Percentiles rank a stretch among this genome's conserved stretches.
These are phyloP conservation scores for Coelopa frigida DNA, from an alignment of 1,140 invertebrate species.

Conservation along the genomic window DNA sequence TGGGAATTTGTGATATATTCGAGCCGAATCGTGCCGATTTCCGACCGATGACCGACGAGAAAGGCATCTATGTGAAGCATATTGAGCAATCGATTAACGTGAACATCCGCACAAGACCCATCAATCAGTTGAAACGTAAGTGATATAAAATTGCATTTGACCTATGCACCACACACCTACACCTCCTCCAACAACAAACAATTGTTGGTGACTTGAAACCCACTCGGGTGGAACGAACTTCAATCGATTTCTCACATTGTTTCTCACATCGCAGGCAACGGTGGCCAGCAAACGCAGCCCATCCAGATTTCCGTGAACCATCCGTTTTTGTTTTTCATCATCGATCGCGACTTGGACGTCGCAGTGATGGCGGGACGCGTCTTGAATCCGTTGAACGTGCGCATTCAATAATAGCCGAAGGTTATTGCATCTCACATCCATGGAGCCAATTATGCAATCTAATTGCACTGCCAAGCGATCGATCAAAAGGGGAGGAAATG, in stretches of 20 bases:
- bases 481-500: too few species aligned
- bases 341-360: conserved; percentile 68
- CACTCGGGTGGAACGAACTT: background rate
- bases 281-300: conserved; percentile 46
- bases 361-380: conserved; percentile 71
- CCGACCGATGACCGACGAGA: conserved; percentile 63
- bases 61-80: conserved; percentile 67
- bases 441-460: too few species aligned
- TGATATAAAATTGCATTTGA: conserved; percentile 8
- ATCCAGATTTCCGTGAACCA: conserved; percentile 65
- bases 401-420: conserved; percentile 60
- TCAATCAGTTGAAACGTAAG: conserved; percentile 51
- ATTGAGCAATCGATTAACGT: conserved; percentile 75
- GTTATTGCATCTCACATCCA: too few species aligned
- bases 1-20: conserved; percentile 67
- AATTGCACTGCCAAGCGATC: too few species aligned
- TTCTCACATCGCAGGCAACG: conserved; percentile 29
- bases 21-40: conserved; percentile 69
- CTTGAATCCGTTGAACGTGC: conserved; percentile 69
- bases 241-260: conserved; percentile 2
- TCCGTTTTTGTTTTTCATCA: conserved; percentile 75
- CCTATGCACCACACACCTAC: background rate
- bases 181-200: background rate
- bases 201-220: background rate
- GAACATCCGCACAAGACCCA: conserved; percentile 61